Conservation (phyloP, 1,140 invertebrate genomes). For the Drosophila yakuba region DNA sequence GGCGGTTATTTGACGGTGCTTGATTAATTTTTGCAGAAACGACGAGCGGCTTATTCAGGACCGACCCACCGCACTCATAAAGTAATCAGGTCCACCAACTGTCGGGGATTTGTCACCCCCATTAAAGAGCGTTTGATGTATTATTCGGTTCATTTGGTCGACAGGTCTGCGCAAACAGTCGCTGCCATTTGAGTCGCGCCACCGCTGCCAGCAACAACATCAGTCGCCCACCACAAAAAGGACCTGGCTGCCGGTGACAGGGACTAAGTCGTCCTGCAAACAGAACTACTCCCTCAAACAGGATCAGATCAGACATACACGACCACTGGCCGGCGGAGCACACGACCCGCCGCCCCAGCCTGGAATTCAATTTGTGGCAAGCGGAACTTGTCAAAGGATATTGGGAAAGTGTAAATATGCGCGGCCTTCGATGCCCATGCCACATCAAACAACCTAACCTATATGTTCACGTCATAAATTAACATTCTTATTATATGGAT, state of each 20-base stretch:
- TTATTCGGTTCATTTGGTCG: slow-evolving; percentile 84
- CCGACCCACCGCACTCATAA: slow-evolving; percentile 39
- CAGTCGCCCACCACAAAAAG: background rate
- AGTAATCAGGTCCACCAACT: slow-evolving; percentile 75
- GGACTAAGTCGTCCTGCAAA: slow-evolving; percentile 48
- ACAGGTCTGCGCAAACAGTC: slow-evolving; percentile 84
- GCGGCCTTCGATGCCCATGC: no score
- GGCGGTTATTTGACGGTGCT: slow-evolving; percentile 13
- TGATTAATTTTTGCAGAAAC: slow-evolving; percentile 58
- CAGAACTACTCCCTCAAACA: slow-evolving; percentile 41
- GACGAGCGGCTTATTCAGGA: slow-evolving; percentile 37
- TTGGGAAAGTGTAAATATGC: background rate
- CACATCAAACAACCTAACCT: no score
- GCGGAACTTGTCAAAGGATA: slow-evolving; percentile 14
- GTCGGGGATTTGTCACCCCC: slow-evolving; percentile 83
- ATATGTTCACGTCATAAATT: no score
- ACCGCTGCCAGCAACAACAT: slow-evolving; percentile 33
- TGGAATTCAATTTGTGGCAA: slow-evolving; percentile 14
- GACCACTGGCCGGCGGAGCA: slow-evolving; percentile 38
- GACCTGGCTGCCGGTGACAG: slow-evolving; percentile 62
- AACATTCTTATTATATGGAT: no score
- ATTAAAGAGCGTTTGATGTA: slow-evolving; percentile 84
- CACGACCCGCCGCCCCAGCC: slow-evolving; percentile 7
- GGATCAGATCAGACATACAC: slow-evolving; percentile 19
- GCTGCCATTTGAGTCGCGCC: slow-evolving; percentile 46